These are phyloP conservation scores for Tragelaphus scriptus DNA, from an alignment of 2,113 vertebrate species.

Conservation along the genomic window DNA sequence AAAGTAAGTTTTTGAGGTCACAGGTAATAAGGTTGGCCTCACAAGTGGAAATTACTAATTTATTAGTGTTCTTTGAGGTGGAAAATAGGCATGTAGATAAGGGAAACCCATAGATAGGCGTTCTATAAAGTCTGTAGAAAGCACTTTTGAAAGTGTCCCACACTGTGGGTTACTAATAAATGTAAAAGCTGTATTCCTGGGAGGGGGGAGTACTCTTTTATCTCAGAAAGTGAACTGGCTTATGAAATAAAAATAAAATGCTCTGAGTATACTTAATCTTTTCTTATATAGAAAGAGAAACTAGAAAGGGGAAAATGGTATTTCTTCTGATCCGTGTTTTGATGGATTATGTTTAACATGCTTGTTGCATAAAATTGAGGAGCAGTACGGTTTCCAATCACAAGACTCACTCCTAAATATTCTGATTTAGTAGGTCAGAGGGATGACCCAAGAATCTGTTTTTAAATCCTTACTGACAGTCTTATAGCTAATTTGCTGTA, in stretches of 20 bases:
- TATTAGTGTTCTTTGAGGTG: slow-evolving; percentile 65
- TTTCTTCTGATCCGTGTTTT: neutral
- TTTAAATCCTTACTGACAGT: neutral
- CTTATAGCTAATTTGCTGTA: neutral
- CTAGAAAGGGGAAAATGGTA: neutral
- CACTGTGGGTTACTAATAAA: slow-evolving; percentile 52
- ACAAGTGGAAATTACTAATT: slow-evolving; percentile 63
- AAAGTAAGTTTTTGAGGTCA: neutral
- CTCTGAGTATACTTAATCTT: neutral
- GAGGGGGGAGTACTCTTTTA: slow-evolving; percentile 10
- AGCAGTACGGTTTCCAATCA: neutral
- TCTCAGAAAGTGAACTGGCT: slow-evolving; percentile 33
- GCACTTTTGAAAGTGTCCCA: slow-evolving; percentile 63
- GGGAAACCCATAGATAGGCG: slow-evolving; percentile 14
- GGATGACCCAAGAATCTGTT: neutral
- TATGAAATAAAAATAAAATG: slow-evolving; percentile 31
- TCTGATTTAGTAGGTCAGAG: neutral
- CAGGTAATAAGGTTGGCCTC: slow-evolving; percentile 44
- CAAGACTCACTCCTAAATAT: neutral
- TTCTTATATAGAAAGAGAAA: neutral
- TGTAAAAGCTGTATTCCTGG: neutral
- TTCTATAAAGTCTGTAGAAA: slow-evolving; percentile 52
- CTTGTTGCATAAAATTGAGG: neutral
- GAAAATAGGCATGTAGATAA: slow-evolving; percentile 61
- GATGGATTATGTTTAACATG: neutral